Percentiles rank a stretch among this genome's conserved stretches.
Evolutionary conservation across 2,888 invertebrate species (phyloP).

Genomic region (Venustoraphidia nigricollis): DNA sequence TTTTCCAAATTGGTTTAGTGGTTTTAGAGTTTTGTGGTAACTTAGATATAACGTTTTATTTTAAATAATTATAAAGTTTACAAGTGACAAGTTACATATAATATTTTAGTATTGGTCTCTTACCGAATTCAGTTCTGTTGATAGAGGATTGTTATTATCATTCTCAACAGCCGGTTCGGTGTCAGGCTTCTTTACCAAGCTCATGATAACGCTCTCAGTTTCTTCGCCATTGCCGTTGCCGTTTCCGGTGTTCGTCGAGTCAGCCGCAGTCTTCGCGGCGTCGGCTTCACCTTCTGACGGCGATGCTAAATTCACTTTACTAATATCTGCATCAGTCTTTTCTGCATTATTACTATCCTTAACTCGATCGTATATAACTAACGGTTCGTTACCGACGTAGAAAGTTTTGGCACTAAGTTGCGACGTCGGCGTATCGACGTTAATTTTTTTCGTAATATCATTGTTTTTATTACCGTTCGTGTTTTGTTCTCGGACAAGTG

Average conservation of each 20-base stretch:
- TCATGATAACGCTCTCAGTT: conserved; percentile 4
- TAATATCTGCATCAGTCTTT: not conserved
- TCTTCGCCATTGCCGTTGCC: conserved; percentile 10
- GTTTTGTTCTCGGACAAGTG: not conserved
- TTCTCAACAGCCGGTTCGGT: conserved; percentile 1
- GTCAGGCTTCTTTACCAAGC: conserved; percentile 1
- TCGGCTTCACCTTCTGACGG: conserved; percentile 1
- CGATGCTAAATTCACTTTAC: not conserved
- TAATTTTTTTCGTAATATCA: not conserved
- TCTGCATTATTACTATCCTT: not conserved
- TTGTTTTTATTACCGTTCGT: not conserved
- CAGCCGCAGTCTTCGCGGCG: conserved; percentile 5
- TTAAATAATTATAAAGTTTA: too few relatives aligned
- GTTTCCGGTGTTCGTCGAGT: conserved; percentile 9
- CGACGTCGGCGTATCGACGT: not conserved
- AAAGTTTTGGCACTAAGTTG: not conserved
- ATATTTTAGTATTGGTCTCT: too few relatives aligned
- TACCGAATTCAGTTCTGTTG: too few relatives aligned
- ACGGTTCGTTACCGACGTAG: not conserved
- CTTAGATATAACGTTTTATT: too few relatives aligned
- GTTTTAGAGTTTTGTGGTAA: too few relatives aligned
- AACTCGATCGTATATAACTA: not conserved
- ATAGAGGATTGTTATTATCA: too few relatives aligned
- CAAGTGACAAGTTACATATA: too few relatives aligned
- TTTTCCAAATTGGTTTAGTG: too few relatives aligned